Evolutionary conservation across 2,797 vertebrate genomes (phyloP), one percentile per base, ranked within the genome.

Genomic region (Pogoniulus pusillus): DNA sequence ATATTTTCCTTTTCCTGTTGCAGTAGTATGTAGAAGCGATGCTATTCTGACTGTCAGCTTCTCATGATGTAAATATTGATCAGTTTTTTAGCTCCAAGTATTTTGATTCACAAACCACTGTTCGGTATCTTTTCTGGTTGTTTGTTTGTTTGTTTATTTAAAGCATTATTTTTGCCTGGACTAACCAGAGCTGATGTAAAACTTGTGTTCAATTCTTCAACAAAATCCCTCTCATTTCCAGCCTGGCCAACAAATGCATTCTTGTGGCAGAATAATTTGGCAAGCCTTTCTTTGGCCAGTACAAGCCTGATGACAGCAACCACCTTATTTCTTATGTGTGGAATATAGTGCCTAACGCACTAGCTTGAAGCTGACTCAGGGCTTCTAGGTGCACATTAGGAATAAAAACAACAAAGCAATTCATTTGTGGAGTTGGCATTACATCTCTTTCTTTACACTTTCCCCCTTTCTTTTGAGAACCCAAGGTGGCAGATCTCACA

Each of bases 1-100:
- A 91, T 94, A 94, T 90, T 96, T 95, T 71, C 70, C 76, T 82
- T 91, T 95, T 96, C 82, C 86, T 94, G 62, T 87, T 94, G 90
- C 89, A 82, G 49, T 18, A 78, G 51, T 80, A 75, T 91, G 82
- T 57, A 93, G 88, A 87, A 90, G 57, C 47, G 71, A 84, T 65
- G 76, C 74, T 86, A 59, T 91, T 82, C 59, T 82, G 59, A 78
- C 57, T 80, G 74, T 87, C 79, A 91, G 82, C n/a, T 89, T 96
- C 88, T 85, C 78, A 59, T 71, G 89, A 81, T 69, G 72, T 80
- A 89, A 82, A 92, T 94, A 95, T 82, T 85, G 55, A 90, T 91
- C 58, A 78, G 32, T 3, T 51, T 94, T 91, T 88, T 82, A 83
- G 55, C 71, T 73, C 72, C 66, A 81, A 2, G 0, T 37, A 51